Evolutionary conservation across 2,888 invertebrate genomes (phyloP).

Genomic region (Sturmia bella): DNA sequence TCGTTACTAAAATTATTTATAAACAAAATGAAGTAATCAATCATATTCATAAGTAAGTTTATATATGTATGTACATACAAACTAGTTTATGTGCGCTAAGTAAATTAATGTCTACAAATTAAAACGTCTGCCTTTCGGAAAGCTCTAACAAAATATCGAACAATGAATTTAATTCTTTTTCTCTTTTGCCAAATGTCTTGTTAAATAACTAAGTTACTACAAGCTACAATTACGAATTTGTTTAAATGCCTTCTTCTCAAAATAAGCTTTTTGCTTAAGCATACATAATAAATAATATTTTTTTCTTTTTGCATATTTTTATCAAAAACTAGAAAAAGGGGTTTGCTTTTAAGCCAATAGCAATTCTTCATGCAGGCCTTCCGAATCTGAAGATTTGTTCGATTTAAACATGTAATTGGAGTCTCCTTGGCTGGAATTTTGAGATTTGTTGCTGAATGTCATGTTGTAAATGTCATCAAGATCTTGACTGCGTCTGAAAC

Average conservation of each 20-base stretch:
- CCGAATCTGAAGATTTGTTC: conserved; percentile 78
- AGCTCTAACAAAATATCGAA: conserved; percentile 26
- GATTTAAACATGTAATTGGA: conserved; percentile 75
- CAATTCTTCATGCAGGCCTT: conserved; percentile 76
- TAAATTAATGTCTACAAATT: conserved; percentile 53
- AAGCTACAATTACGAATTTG: conserved; percentile 32
- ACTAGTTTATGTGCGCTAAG: conserved; percentile 64
- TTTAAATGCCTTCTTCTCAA: conserved; percentile 57
- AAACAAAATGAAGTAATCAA: conserved; percentile 20
- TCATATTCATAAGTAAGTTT: conserved; percentile 17
- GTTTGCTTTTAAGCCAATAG: conserved; percentile 74
- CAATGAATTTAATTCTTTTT: conserved; percentile 18
- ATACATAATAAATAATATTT: conserved; percentile 24
- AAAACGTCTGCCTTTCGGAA: conserved; percentile 23
- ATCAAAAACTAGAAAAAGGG: not conserved
- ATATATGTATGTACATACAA: not conserved
- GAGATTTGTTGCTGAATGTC: conserved; percentile 81
- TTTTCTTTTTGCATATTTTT: conserved; percentile 66
- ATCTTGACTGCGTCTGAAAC: conserved; percentile 83
- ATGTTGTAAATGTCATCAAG: conserved; percentile 83
- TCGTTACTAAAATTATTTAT: conserved; percentile 37
- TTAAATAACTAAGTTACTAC: conserved; percentile 42
- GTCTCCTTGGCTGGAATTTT: conserved; percentile 78
- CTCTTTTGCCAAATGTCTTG: conserved; percentile 22
- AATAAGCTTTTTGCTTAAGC: conserved; percentile 34